A percentile compares a stretch with the other conserved stretches of the same genome.
phyloP scores from a whole-genome alignment of 2,888 invertebrate species.

The Watsonalla cultraria region DNA sequence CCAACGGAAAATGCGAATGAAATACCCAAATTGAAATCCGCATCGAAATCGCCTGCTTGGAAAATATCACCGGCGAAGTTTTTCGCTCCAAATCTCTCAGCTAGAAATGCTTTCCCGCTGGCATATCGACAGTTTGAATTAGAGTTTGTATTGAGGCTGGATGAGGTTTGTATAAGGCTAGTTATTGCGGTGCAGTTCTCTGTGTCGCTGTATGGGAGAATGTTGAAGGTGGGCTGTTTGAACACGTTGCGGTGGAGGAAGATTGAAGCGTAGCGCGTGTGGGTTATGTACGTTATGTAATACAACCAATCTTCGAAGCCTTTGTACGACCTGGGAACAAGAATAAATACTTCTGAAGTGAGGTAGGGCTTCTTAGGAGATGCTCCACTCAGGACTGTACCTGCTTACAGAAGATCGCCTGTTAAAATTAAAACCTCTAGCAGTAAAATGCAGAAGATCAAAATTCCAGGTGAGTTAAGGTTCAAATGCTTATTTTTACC shows the following conservation, averaged over 20 bases:
- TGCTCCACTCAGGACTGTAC: no score
- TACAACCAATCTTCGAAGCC: slow-evolving; percentile 90
- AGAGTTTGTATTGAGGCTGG: slow-evolving; percentile 66
- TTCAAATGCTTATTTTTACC: no score
- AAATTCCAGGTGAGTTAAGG: no score
- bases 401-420: no score
- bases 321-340: slow-evolving; percentile 82
- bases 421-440: no score
- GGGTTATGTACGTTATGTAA: slow-evolving; percentile 87
- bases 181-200: slow-evolving; percentile 78
- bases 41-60: slow-evolving; percentile 79
- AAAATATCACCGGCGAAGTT: slow-evolving; percentile 76
- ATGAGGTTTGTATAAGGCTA: slow-evolving; percentile 75
- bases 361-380: no score
- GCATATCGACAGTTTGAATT: slow-evolving; percentile 82
- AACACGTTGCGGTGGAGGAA: slow-evolving; percentile 86
- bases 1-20: slow-evolving; percentile 90
- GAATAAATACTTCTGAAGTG: background rate
- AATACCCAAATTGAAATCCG: slow-evolving; percentile 88
- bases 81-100: slow-evolving; percentile 83
- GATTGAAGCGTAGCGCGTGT: slow-evolving; percentile 88
- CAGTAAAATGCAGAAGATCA: no score
- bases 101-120: slow-evolving; percentile 84
- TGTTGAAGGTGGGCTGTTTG: slow-evolving; percentile 73
- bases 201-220: slow-evolving; percentile 68